Evolutionary conservation across 1,140 invertebrate genomes (phyloP), one percentile per base, ranked within the genome.

Genomic region (Drosophila lini): DNA sequence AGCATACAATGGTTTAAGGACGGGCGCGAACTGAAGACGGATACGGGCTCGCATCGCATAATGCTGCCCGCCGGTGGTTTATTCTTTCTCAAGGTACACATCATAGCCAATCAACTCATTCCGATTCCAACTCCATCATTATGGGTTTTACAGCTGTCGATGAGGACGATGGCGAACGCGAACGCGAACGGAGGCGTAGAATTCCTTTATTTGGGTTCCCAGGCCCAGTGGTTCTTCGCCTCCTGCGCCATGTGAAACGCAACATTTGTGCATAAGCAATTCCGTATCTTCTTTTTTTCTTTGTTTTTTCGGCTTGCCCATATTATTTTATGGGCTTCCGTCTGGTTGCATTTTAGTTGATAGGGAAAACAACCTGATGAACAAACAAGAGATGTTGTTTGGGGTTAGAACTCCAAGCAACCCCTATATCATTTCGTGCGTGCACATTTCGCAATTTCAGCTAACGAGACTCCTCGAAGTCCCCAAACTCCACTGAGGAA

Each of bases 31-130:
- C 91, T 94, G 61, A 91, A 94, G 69, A 93, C 93, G 48, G 93
- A 93, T 55, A 91, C 93, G 38, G 93, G 90, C 31, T 93, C 93
- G 34, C 94, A 94, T 88, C 91, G 94, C 67, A 93, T 94, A 42
- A 92, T 95, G 32, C 90, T 94, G 59, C 95, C 95, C 41, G 94
- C 94, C 47, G 96, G 96, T 38, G 94, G 94, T 63, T 93, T 97
- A 57, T 97, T 97, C 93, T 96, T 97, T 92, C 93, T 97, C 41
- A 91, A 95, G 88, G 96, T 96, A 42, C 94, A 75, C 57, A 62
- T 36, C 60, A 48, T 69, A 79, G 67, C 50, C 38, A 64, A 50
- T 48, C 65, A 59, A 57, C 44, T 45, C 57, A 76, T 52, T 71
- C 32, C 55, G 56, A 25, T 42, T 57, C 5, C 47, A 31, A 31